Evolutionary conservation across 2,888 invertebrate genomes (phyloP), one percentile per base, ranked within the genome.

Genomic region (Mantis religiosa): DNA sequence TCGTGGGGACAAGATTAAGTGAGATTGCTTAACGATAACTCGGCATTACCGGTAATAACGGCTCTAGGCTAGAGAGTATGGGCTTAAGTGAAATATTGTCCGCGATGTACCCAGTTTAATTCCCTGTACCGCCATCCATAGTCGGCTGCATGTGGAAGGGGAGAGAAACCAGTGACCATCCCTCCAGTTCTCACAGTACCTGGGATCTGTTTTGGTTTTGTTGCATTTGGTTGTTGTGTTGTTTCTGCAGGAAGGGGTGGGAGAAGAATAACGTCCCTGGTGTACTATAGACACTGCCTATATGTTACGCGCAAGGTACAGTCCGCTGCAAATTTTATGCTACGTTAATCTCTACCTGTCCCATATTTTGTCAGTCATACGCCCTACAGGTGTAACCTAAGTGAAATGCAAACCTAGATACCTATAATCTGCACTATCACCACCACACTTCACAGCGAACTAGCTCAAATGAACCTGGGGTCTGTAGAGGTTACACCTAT

Each of bases 181-280:
- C 34, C 54, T n/a, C 20, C 30, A 82, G 30, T 87, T 82, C 87
- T 87, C 87, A 82, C 87, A 82, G 71, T 84, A 88, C 88, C 88
- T 88, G 88, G 54, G 83, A 88, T 88, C 88, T 88, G 88, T 84
- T 88, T 84, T 84, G 88, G 88, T 54, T 88, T 88, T 84, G 88
- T 88, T 88, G 83, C 30, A 83, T 30, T 83, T 30, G 83, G 28
- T 71, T 71, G 54, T 71, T 71, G 54, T 71, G 54, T 71, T 71
- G 54, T 71, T 71, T 71, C 54, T 71, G 54, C 54, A 71, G 54
- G 54, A 25, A 71, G 54, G 25, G 47, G 54, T 20, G 54, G 54
- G 54, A 71, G 54, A 71, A 84, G 54, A 71, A 71, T 71, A 71
- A 83, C 88, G 88, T 87, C 87, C 87, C 83, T 47, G 84, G 84